These are phyloP conservation scores for Acestrorhynchus altus DNA, from an alignment of 2,797 vertebrate genomes.

Conservation along the genomic window DNA sequence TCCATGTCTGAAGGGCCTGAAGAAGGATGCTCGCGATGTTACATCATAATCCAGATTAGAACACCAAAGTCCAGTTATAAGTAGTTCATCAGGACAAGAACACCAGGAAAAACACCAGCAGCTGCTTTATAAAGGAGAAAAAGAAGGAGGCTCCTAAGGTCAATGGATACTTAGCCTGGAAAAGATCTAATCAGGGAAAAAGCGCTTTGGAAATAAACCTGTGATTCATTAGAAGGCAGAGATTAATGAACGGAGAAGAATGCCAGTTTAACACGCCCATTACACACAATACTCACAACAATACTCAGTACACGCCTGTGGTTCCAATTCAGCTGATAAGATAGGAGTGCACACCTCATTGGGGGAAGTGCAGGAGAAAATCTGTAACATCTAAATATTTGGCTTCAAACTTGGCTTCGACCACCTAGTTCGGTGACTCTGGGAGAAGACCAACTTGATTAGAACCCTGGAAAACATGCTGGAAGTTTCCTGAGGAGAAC, in stretches of 20 bases:
- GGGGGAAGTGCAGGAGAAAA: too few species aligned
- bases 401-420: too few species aligned
- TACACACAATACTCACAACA: neutral
- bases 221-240: neutral
- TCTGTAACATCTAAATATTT: neutral
- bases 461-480: neutral
- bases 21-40: neutral
- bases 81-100: neutral
- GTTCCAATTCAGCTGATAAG: neutral
- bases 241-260: neutral
- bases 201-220: neutral
- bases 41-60: neutral
- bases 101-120: neutral
- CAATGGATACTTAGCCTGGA: neutral
- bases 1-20: neutral
- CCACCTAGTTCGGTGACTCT: too few species aligned
- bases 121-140: neutral
- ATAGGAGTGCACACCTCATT: neutral
- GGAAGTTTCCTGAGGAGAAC: neutral
- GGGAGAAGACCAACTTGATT: neutral
- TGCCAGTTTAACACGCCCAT: neutral
- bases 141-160: neutral
- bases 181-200: neutral
- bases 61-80: neutral
- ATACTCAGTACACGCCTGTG: neutral